Evolutionary conservation across 2,113 vertebrate genomes (phyloP).

Genomic region (Heloderma charlesbogerti): DNA sequence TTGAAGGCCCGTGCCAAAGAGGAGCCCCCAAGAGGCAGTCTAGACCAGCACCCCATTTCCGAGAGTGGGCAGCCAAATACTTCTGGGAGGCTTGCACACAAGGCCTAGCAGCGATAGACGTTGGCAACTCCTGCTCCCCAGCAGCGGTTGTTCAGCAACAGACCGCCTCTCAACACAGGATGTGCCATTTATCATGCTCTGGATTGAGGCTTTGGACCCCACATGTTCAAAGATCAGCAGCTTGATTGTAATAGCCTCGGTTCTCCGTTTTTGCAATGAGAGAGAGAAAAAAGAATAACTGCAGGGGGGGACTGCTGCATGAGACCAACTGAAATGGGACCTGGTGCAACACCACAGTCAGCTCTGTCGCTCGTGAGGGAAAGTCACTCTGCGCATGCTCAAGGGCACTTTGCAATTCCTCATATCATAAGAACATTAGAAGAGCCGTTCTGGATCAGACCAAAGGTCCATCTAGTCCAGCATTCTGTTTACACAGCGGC

Average conservation of each 20-base stretch:
- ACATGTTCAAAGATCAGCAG: not conserved
- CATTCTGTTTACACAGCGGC: too few relatives aligned
- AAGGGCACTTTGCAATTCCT: not conserved
- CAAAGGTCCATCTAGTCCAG: too few relatives aligned
- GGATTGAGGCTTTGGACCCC: too few relatives aligned
- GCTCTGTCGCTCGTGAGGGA: not conserved
- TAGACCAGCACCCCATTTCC: not conserved
- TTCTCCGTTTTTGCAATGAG: too few relatives aligned
- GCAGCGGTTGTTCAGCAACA: not conserved
- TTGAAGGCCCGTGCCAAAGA: too few relatives aligned
- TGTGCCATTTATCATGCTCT: not conserved
- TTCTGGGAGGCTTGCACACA: not conserved
- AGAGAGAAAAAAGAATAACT: too few relatives aligned
- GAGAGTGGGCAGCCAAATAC: not conserved
- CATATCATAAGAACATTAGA: too few relatives aligned
- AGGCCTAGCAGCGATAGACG: not conserved
- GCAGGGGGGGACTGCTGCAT: too few relatives aligned
- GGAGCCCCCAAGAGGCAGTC: not conserved
- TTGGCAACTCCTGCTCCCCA: not conserved
- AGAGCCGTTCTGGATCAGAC: too few relatives aligned
- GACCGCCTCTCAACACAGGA: not conserved
- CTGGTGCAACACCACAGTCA: not conserved
- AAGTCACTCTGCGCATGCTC: not conserved
- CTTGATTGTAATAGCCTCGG: not conserved
- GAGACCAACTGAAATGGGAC: not conserved